phyloP scores from a whole-genome alignment of 2,113 vertebrate species.

The Athene noctua region DNA sequence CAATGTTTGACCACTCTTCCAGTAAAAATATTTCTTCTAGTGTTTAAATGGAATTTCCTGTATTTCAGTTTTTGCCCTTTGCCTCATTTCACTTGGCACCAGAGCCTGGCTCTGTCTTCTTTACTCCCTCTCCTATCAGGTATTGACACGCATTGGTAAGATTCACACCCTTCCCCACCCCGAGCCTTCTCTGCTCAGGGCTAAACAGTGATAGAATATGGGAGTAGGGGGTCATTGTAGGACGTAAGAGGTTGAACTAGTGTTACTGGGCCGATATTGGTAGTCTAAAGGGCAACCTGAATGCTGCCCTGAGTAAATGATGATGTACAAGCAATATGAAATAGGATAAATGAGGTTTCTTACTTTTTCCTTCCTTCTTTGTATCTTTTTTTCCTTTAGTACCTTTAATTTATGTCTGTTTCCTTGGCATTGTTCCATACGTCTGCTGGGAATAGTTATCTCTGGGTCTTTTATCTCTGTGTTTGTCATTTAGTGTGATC shows the following conservation, averaged over 20 bases:
- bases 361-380: neutral
- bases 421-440: neutral
- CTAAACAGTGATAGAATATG: neutral
- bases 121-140: neutral
- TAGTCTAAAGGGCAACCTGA: neutral
- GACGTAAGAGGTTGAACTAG: neutral
- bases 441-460: conserved; percentile 30
- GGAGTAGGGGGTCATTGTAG: neutral
- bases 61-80: neutral
- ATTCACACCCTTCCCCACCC: neutral
- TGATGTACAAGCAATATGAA: neutral
- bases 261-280: neutral
- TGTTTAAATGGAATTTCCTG: neutral
- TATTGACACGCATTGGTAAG: neutral
- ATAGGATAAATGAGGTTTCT: neutral
- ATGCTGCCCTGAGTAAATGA: neutral
- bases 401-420: neutral
- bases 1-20: neutral
- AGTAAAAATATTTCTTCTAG: neutral
- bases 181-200: neutral
- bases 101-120: neutral
- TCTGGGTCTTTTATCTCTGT: neutral
- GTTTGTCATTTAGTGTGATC: neutral
- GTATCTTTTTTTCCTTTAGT: neutral
- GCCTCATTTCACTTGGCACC: neutral